Base-by-base conservation (phyloP, 64 coral and sea anemone genomes). In the Dendrophyllia cribrosa region DNA sequence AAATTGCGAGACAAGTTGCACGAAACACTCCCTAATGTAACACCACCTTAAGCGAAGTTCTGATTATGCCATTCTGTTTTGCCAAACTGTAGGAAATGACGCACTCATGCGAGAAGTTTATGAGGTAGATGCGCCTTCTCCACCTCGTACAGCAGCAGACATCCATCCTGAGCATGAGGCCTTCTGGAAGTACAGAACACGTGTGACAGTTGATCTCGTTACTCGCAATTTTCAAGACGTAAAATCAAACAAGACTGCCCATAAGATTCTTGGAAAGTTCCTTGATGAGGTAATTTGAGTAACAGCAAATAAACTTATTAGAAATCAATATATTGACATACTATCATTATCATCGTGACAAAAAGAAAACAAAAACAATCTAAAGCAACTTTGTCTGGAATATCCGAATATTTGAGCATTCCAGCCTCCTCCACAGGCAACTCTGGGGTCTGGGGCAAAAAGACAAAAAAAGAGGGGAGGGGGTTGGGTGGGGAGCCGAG, bases 71-170 rank as follows among this genome's bases (percentile, higher is more conserved):
- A 12, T 45, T 72, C 23, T 13, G 1, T 10, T 19, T 23, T 21
- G 4, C n/a, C 14, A 58, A 69, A 78, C 11, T 48, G 51, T 68
- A 72, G 93, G 83, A 24, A 73, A 44, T 72, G 89, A 95, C 86
- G 88, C 82, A 81, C 71, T 95, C 43, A 91, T 91, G 88, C 68
- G 83, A 74, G 82, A 90, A 19, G 70, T 95, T 22, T 95, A 95
- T 34, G 93, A 95, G 52, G 69, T 95, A n/a, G 93, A 95, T 78
- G 21, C 34, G 4, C 24, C 24, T 46, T 16, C 78, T 15, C 78
- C 59, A 4, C 23, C 78, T 20, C 78, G 78, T 10, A 20, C 25
- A 46, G 26, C 26, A 3, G 19, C 75, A 55, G 75, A 77, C 6
- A 77, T 77, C 51, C 48, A 82, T 12, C 78, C 58, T 60, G 34